Evolutionary conservation across 2,888 invertebrate species (phyloP).

Genomic region (Drosophila demipolita): DNA sequence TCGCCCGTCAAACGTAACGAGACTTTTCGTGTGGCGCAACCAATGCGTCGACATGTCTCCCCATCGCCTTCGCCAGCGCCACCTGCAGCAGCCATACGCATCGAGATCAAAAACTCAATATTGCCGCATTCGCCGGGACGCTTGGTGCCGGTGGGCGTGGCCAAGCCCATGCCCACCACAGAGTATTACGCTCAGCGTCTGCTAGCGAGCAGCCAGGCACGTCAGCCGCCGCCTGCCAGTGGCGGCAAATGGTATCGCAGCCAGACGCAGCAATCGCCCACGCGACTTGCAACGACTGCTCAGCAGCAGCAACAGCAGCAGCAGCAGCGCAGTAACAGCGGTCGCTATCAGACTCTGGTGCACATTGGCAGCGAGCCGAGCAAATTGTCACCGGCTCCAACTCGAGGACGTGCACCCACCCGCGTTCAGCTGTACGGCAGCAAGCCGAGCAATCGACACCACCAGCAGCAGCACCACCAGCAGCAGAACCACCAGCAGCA

Average conservation of each 20-base stretch:
- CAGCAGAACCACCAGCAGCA: conserved; percentile 20
- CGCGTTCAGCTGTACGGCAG: conserved; percentile 74
- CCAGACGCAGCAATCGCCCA: conserved; percentile 35
- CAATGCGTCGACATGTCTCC: conserved; percentile 57
- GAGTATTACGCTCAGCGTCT: conserved; percentile 66
- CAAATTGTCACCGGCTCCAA: conserved; percentile 30
- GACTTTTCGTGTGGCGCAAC: conserved; percentile 76
- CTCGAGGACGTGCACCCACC: conserved; percentile 70
- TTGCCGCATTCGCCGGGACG: conserved; percentile 82
- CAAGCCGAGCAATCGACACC: conserved; percentile 56
- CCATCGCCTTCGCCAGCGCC: conserved; percentile 51
- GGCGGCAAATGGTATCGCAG: conserved; percentile 51
- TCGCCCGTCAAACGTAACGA: conserved; percentile 80
- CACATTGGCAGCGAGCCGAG: conserved; percentile 77
- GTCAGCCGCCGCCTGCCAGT: conserved; percentile 11
- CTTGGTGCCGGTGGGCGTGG: conserved; percentile 84
- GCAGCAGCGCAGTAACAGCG: conserved; percentile 27
- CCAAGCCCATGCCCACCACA: conserved; percentile 83
- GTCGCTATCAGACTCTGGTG: conserved; percentile 82
- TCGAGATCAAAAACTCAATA: conserved; percentile 84
- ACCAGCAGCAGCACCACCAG: conserved; percentile 33
- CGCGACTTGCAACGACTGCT: conserved; percentile 3
- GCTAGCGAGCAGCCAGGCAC: conserved; percentile 52
- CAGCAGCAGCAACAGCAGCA: neutral
- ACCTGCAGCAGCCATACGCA: conserved; percentile 74